Conservation (phyloP, 2,888 invertebrate species). For the Xylocampa areola region DNA sequence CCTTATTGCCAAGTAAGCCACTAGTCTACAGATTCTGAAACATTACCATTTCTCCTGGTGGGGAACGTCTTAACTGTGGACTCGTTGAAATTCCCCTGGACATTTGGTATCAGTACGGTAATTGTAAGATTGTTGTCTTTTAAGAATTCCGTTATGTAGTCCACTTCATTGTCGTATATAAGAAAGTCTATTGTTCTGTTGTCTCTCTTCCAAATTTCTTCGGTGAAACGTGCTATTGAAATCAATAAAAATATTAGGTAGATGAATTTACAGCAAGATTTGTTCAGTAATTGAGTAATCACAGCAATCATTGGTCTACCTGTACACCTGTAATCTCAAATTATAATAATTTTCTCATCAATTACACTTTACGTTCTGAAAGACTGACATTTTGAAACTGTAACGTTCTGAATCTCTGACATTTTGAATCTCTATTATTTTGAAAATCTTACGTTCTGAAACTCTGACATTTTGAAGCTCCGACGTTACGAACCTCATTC, state of each 20-base stretch:
- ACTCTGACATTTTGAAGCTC: no score
- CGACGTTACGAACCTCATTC: no score
- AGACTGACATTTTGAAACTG: no score
- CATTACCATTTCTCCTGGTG: constrained; percentile 3
- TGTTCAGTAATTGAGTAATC: no score
- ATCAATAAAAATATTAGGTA: background rate
- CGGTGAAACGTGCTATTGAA: constrained; percentile 34
- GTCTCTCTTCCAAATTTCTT: constrained; percentile 45
- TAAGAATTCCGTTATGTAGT: background rate
- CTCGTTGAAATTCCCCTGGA: constrained; percentile 17
- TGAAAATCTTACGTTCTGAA: no score
- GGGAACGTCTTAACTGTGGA: constrained; percentile 21
- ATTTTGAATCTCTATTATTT: no score
- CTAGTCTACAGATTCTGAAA: background rate
- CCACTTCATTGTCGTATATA: constrained; percentile 11
- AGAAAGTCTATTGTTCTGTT: constrained; percentile 39
- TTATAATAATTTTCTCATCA: no score
- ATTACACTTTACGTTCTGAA: no score
- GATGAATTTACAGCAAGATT: no score
- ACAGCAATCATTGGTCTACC: no score
- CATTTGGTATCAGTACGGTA: constrained; percentile 16
- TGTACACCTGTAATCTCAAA: no score
- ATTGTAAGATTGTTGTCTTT: constrained; percentile 15
- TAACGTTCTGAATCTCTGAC: no score
- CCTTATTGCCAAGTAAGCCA: background rate